Evolutionary conservation across 2,888 invertebrate genomes (phyloP), one percentile per base, ranked within the genome.

Genomic region (Sylvicola cinctus): DNA sequence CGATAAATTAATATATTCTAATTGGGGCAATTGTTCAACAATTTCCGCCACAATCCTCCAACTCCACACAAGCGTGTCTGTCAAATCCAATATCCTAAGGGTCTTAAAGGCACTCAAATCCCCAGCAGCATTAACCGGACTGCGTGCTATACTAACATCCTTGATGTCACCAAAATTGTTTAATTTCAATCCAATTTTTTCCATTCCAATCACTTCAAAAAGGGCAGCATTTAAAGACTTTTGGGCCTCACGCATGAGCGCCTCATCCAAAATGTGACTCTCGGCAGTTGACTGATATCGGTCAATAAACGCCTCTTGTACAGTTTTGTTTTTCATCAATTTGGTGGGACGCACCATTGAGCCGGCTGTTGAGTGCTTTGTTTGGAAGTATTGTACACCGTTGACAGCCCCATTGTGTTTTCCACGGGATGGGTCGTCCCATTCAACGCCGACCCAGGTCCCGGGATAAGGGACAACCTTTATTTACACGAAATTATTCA

Each of bases 371-470:
- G 75, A 70, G 50, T 72, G 63, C 32, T 73, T 68, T 1, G 80
- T 64, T 49, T 68, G 63, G 54, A 93, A 96, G 55, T 93, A 95
- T 42, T 71, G 68, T 31, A 69, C 60, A 31, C 76, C 84, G 41
- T 85, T 73, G 29, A 90, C 69, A 29, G 66, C 68, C 1, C 96
- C 96, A 62, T 88, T 74, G 51, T 96, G 95, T 54, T 90, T 93
- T 2, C 96, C 96, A 46, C 95, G 66, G 6, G 61, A 58, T 3
- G 71, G 66, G 46, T 88, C 75, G 54, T 96, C 95, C 95, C 95
- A 96, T 52, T 96, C 95, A n/a, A 96, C 70, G 1, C 96, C 96
- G 36, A 87, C 63, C 95, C 93, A 95, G 20, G 62, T 51, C 29
- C 80, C 80, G 37, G 66, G 58, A 46, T 76, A 67, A 1, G 75